These are phyloP conservation scores for Orchesella flavescens DNA, from an alignment of 2,888 invertebrate species.

Conservation along the genomic window DNA sequence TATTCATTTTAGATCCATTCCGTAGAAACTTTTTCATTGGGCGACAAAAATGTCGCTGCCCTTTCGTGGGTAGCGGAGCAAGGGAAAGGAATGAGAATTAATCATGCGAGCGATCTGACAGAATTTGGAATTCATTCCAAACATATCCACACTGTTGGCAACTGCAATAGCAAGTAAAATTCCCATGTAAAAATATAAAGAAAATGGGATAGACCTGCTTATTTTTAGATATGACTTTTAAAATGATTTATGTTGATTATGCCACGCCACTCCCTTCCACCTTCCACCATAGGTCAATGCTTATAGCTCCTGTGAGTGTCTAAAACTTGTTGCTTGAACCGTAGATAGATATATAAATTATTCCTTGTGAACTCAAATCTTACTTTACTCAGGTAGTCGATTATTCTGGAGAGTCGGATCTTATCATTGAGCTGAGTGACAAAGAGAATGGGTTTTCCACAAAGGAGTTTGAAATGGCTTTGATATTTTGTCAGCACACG, in stretches of 20 bases:
- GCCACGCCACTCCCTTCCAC: not conserved
- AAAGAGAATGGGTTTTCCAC: constrained; percentile 24
- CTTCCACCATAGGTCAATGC: not conserved
- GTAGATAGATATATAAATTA: not conserved
- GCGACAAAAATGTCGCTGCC: not conserved
- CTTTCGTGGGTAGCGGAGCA: constrained; percentile 34
- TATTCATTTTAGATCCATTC: constrained; percentile 3
- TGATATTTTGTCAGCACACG: constrained; percentile 40
- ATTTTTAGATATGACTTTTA: not conserved
- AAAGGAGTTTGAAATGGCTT: constrained; percentile 25
- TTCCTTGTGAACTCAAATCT: not conserved
- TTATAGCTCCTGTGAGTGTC: constrained; percentile 40
- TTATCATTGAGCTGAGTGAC: constrained; percentile 47
- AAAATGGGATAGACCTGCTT: not conserved
- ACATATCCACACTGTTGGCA: constrained; percentile 34
- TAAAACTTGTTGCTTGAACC: not conserved
- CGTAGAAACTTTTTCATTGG: constrained; percentile 30
- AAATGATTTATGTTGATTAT: too few relatives aligned
- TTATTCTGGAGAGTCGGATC: constrained; percentile 31
- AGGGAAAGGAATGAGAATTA: constrained; percentile 32
- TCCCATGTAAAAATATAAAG: too few relatives aligned
- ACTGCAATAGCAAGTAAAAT: constrained; percentile 15
- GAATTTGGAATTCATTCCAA: constrained; percentile 19
- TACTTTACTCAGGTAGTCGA: constrained; percentile 39
- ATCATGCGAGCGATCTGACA: constrained; percentile 1